These are phyloP conservation scores for Bujurquina vittata DNA, from an alignment of 2,113 vertebrate species.

Conservation along the genomic window DNA sequence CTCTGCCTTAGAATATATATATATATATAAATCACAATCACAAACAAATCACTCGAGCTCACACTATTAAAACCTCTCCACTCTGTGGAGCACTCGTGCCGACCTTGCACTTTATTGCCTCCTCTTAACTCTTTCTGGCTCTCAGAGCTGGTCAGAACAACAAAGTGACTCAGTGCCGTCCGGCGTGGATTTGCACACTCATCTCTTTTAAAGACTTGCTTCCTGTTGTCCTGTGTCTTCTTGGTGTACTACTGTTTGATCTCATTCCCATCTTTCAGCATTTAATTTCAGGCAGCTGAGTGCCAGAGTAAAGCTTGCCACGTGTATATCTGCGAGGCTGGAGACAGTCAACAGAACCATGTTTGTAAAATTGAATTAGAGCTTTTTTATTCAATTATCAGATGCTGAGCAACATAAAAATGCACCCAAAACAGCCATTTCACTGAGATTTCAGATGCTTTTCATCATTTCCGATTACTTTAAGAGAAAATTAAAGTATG, in stretches of 20 bases:
- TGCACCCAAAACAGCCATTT: background rate
- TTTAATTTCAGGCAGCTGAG: background rate
- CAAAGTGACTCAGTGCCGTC: conserved; percentile 28
- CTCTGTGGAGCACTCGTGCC: conserved; percentile 10
- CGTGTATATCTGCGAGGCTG: background rate
- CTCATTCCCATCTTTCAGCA: conserved; percentile 13
- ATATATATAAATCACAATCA: background rate
- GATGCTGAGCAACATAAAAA: background rate
- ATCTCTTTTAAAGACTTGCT: conserved; percentile 33
- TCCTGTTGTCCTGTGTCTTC: conserved; percentile 21
- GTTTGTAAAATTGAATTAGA: background rate
- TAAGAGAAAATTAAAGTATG: too few species aligned
- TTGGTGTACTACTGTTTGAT: conserved; percentile 27
- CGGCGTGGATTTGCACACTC: conserved; percentile 19
- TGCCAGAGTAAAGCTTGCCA: background rate
- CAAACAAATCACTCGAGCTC: background rate
- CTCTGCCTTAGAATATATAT: background rate
- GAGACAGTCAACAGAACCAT: background rate
- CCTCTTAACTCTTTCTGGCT: conserved; percentile 24
- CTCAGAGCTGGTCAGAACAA: background rate
- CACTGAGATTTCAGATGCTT: too few species aligned
- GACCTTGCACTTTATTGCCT: conserved; percentile 16
- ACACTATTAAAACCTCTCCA: background rate
- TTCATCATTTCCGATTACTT: too few species aligned
- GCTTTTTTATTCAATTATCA: background rate